phyloP scores from a whole-genome alignment of 2,797 vertebrate species.

The Perodicticus potto region DNA sequence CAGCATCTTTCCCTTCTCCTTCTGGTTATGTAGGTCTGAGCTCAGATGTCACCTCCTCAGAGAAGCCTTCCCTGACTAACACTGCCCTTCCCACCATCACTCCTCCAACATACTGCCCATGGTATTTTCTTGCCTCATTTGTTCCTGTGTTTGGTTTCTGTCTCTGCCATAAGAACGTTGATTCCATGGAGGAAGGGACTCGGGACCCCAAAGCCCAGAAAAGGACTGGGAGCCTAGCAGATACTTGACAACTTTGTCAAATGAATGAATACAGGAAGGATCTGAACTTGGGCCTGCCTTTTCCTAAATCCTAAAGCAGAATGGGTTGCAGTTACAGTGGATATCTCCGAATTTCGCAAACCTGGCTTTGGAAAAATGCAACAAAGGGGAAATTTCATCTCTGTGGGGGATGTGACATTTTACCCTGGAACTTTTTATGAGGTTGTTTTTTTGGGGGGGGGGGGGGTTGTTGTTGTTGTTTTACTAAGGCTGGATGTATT shows the following conservation, averaged over 20 bases:
- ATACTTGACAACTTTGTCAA: no score
- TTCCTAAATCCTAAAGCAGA: background rate
- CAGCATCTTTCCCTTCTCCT: background rate
- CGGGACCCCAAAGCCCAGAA: background rate
- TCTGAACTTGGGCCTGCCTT: no score
- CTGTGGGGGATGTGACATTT: background rate
- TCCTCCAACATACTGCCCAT: background rate
- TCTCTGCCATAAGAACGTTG: background rate
- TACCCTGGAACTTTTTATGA: slow-evolving; percentile 19
- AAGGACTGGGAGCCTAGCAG: background rate
- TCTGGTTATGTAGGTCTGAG: background rate
- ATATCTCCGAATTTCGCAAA: background rate
- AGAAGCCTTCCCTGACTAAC: background rate
- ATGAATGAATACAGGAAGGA: background rate
- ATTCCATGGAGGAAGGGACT: background rate
- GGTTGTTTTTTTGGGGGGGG: background rate
- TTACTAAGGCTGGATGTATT: slow-evolving; percentile 23
- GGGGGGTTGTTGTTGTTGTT: background rate
- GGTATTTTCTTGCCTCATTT: background rate
- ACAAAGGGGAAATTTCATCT: slow-evolving; percentile 50
- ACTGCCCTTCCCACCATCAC: no score
- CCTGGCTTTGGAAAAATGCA: slow-evolving; percentile 33
- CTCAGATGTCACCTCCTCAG: background rate
- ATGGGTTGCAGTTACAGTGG: background rate
- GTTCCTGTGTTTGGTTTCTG: background rate